These are phyloP conservation scores for Poliocrania exsul DNA, from an alignment of 2,797 vertebrate genomes.

Conservation along the genomic window DNA sequence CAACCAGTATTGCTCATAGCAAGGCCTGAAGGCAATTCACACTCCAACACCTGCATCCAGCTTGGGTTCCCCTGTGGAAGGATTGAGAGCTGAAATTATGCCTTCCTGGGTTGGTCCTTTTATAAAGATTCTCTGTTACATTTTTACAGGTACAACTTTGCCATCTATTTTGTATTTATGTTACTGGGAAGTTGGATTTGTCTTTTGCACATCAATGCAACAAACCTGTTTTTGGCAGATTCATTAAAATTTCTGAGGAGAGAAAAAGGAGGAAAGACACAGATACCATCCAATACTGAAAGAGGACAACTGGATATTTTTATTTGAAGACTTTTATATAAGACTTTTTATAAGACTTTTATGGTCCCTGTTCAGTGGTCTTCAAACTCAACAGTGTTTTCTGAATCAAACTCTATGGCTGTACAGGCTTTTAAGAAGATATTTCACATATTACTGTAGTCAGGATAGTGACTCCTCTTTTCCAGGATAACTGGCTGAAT, in stretches of 20 bases:
- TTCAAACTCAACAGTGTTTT: neutral
- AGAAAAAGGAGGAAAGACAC: neutral
- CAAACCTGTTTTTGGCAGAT: neutral
- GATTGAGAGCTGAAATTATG: neutral
- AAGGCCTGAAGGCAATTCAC: neutral
- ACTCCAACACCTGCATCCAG: neutral
- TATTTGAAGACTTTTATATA: neutral
- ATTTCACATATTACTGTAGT: neutral
- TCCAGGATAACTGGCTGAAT: neutral
- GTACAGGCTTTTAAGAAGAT: neutral
- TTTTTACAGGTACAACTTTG: neutral
- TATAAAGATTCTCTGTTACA: neutral
- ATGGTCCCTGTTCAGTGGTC: neutral
- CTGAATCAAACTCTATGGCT: neutral
- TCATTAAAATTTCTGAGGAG: neutral
- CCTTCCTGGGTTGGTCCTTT: neutral
- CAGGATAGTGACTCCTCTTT: neutral
- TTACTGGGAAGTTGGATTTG: neutral
- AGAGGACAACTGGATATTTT: neutral
- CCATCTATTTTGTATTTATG: neutral
- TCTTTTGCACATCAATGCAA: neutral
- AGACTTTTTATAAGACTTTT: neutral
- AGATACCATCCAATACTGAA: neutral
- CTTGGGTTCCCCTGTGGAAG: neutral
- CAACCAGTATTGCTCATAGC: neutral